Evolutionary conservation across 1,140 invertebrate species (phyloP).

Genomic region (Choristoneura fumiferana): DNA sequence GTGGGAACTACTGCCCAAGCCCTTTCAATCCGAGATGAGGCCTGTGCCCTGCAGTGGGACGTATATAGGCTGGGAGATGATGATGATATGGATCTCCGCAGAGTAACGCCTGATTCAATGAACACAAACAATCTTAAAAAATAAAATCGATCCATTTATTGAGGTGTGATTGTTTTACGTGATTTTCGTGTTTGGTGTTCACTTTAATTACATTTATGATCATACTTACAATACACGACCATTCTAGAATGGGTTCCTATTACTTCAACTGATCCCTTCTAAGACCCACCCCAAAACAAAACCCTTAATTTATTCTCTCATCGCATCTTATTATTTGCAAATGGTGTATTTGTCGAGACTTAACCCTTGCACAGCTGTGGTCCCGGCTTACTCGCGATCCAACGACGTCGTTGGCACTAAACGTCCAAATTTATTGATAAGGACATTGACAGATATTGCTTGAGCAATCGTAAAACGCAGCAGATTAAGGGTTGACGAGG

Average conservation of each 20-base stretch:
- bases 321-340: constrained; percentile 78
- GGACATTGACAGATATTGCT: constrained; percentile 77
- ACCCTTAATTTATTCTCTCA: constrained; percentile 76
- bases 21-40: no score
- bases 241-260: neutral
- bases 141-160: no score
- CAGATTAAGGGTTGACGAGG: constrained; percentile 69
- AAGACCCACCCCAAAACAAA: constrained; percentile 22
- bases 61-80: no score
- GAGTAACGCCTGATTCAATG: no score
- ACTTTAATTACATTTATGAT: neutral
- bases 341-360: constrained; percentile 77
- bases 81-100: no score
- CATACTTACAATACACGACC: neutral
- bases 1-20: no score
- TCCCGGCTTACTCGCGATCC: constrained; percentile 55
- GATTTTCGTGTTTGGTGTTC: no score
- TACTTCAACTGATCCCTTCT: constrained; percentile 9
- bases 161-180: no score
- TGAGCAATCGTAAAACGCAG: constrained; percentile 71
- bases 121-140: no score
- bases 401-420: constrained; percentile 70
- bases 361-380: constrained; percentile 77
- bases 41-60: no score
- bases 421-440: constrained; percentile 75